These are phyloP conservation scores for Elaeidobius kamerunicus DNA, from an alignment of 2,888 invertebrate genomes.

Conservation along the genomic window DNA sequence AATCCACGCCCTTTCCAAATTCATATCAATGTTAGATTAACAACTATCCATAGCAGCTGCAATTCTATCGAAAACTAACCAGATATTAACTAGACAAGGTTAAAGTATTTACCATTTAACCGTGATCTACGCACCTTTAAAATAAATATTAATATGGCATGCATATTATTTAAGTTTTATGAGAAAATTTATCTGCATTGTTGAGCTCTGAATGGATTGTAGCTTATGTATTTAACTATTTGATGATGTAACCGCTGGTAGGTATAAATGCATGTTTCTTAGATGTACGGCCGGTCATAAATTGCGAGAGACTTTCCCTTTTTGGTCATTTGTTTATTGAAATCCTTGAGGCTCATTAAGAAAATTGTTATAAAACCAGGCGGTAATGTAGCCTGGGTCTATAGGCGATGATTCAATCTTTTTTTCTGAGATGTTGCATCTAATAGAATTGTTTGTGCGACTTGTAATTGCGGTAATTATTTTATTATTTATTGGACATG, in stretches of 20 bases:
- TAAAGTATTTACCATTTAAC: neutral
- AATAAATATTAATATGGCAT: constrained; percentile 15
- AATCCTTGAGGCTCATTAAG: constrained; percentile 26
- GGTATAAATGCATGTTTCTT: constrained; percentile 17
- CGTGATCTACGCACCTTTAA: constrained; percentile 20
- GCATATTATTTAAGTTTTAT: constrained; percentile 14
- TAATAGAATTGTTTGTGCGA: too few relatives aligned
- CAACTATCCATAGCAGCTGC: too few relatives aligned
- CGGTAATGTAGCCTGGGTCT: neutral
- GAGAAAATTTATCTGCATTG: constrained; percentile 20
- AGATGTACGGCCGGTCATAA: constrained; percentile 12
- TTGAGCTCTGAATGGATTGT: constrained; percentile 12
- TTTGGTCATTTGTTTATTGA: constrained; percentile 18
- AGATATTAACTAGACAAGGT: neutral
- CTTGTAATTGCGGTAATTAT: neutral
- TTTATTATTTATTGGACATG: neutral
- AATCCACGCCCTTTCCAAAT: too few relatives aligned
- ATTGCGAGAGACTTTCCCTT: constrained; percentile 24
- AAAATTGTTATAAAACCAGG: constrained; percentile 2
- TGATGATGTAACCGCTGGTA: constrained; percentile 21
- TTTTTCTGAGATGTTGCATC: too few relatives aligned
- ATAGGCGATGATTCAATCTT: constrained; percentile 1
- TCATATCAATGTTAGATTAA: too few relatives aligned
- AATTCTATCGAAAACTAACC: neutral
- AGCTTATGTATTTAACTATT: too few relatives aligned